These are phyloP conservation scores for Laticauda colubrina DNA, from an alignment of 2,113 vertebrate genomes.

Conservation along the genomic window DNA sequence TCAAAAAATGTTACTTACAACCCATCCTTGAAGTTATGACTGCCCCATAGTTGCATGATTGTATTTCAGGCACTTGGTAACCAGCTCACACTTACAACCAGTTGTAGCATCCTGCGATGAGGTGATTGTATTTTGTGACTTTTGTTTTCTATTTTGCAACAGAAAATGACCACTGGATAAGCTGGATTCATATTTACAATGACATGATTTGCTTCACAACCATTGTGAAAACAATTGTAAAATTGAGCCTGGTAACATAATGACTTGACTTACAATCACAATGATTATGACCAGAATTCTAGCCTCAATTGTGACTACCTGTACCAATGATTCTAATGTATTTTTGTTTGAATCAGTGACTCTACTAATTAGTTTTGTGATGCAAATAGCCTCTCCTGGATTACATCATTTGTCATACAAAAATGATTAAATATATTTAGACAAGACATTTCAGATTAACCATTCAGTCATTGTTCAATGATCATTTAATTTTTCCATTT, in stretches of 20 bases:
- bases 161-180: not conserved
- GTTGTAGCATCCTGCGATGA: not conserved
- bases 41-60: not conserved
- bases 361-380: constrained; percentile 11
- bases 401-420: not conserved
- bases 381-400: not conserved
- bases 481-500: constrained; percentile 11
- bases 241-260: not conserved
- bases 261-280: not conserved
- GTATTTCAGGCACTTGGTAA: not conserved
- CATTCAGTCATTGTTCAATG: not conserved
- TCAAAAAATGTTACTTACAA: not conserved
- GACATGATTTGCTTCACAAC: not conserved
- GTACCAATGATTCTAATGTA: constrained; percentile 12
- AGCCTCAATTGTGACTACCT: not conserved
- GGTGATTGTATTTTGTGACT: not conserved
- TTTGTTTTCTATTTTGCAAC: not conserved
- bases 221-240: not conserved
- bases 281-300: not conserved
- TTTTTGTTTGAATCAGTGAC: constrained; percentile 21
- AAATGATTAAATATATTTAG: constrained; percentile 12
- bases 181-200: not conserved
- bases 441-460: constrained; percentile 9
- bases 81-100: not conserved
- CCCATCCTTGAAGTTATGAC: not conserved